Percentiles rank a stretch among this genome's conserved stretches.
These are phyloP conservation scores for Sclerurus mexicanus DNA, from an alignment of 2,113 vertebrate genomes.

Conservation along the genomic window DNA sequence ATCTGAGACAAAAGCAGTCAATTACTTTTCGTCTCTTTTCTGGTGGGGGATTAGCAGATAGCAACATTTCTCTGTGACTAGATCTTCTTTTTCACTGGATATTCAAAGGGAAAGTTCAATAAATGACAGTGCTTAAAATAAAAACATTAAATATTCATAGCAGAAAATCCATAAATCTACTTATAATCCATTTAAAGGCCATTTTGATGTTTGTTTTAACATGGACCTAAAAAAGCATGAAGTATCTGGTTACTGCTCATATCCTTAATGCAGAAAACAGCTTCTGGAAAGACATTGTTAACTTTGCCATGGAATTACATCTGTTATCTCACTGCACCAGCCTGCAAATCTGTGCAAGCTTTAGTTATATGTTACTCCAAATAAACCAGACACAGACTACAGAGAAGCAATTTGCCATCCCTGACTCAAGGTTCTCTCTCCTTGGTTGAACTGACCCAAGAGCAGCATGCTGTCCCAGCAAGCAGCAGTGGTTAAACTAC, in stretches of 20 bases:
- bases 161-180: neutral
- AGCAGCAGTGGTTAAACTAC: neutral
- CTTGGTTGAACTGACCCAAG: neutral
- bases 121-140: neutral
- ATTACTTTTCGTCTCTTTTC: neutral
- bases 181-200: neutral
- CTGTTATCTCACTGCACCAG: neutral
- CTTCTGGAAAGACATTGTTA: neutral
- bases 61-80: neutral
- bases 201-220: neutral
- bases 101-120: neutral
- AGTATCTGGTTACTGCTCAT: neutral
- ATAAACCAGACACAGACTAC: neutral
- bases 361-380: neutral
- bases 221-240: neutral
- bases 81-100: neutral
- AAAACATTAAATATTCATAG: neutral
- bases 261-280: neutral
- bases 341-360: neutral
- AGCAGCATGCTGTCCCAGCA: neutral
- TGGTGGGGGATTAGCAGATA: neutral
- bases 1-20: neutral
- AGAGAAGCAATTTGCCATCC: neutral
- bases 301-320: neutral
- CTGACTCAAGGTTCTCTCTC: neutral